Evolutionary conservation across 92 coral and sea anemone genomes (phyloP).

Genomic region (Scolanthus callimorphus): DNA sequence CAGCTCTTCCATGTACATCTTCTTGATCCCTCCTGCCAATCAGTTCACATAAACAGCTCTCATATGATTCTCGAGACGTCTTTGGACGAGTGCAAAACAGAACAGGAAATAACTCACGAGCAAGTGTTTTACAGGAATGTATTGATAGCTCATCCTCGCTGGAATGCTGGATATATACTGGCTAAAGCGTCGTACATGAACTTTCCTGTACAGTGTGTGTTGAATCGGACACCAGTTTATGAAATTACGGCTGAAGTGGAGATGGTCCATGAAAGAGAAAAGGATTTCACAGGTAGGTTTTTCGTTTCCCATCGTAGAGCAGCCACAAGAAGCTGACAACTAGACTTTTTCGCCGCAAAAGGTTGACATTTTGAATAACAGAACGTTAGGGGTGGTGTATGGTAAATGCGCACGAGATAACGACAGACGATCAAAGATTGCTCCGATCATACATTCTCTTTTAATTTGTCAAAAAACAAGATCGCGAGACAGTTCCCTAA

Average conservation of each 20-base stretch:
- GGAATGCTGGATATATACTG: constrained; percentile 17
- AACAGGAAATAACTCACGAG: constrained; percentile 5
- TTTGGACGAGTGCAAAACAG: constrained; percentile 30
- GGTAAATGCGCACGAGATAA: too few species aligned
- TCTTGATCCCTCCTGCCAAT: constrained; percentile 31
- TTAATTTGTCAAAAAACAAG: too few species aligned
- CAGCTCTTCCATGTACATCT: constrained; percentile 34
- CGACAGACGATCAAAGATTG: too few species aligned
- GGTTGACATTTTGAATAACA: too few species aligned
- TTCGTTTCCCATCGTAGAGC: too few species aligned
- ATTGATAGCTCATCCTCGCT: constrained; percentile 25
- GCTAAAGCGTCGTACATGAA: constrained; percentile 41
- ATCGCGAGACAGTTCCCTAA: too few species aligned
- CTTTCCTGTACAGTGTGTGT: constrained; percentile 44
- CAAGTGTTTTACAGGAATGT: constrained; percentile 35
- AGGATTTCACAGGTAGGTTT: too few species aligned
- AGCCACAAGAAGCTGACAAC: too few species aligned
- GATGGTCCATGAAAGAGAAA: background rate
- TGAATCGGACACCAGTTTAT: too few species aligned
- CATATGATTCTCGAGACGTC: constrained; percentile 37
- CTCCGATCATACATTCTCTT: too few species aligned
- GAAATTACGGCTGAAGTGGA: background rate
- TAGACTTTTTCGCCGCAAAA: too few species aligned
- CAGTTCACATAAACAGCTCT: constrained; percentile 29
- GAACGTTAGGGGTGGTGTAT: too few species aligned